Percentiles rank a stretch among this genome's conserved stretches.
Conservation (phyloP, 2,113 vertebrate genomes). For the Leptosomus discolor region DNA sequence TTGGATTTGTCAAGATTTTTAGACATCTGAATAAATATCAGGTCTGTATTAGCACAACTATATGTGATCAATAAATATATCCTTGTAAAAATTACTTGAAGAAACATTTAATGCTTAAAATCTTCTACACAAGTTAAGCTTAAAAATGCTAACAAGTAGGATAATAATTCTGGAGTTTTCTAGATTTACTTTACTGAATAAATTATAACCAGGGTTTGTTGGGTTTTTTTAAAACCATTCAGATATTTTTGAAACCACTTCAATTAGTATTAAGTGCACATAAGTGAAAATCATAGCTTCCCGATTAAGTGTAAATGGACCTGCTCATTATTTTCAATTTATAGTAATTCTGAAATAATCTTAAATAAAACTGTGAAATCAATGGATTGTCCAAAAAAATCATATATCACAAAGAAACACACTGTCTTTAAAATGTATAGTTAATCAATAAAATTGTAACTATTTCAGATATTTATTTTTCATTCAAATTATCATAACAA, state of each 20-base stretch:
- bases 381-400: neutral
- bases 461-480: neutral
- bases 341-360: neutral
- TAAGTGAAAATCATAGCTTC: neutral
- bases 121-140: neutral
- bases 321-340: neutral
- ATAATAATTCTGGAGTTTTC: neutral
- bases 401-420: neutral
- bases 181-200: neutral
- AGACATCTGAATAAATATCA: neutral
- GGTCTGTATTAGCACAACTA: neutral
- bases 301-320: neutral
- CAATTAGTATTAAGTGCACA: neutral
- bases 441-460: neutral
- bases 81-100: neutral
- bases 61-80: neutral
- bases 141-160: neutral
- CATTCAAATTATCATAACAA: neutral
- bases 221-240: rapidly evolving
- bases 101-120: neutral
- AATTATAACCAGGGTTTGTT: neutral
- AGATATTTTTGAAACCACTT: neutral
- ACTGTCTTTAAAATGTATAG: neutral
- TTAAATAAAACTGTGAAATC: neutral
- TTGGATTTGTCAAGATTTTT: neutral